These are phyloP conservation scores for Orussus abietinus DNA, from an alignment of 1,140 invertebrate genomes.

Conservation along the genomic window DNA sequence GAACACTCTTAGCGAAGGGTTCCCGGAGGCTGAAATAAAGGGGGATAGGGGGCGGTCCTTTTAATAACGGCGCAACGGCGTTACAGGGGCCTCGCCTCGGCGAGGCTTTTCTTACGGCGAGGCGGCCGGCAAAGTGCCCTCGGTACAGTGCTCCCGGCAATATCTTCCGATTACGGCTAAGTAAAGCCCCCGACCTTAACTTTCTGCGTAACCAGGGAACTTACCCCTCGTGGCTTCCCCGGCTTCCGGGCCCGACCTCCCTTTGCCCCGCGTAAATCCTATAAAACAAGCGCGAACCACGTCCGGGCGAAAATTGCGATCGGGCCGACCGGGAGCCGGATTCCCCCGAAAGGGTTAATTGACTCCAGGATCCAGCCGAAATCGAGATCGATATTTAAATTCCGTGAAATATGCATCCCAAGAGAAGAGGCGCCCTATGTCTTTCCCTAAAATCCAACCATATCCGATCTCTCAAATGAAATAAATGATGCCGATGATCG, in stretches of 20 bases:
- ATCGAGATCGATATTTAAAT: too few species aligned
- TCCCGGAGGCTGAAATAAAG: conserved; percentile 34
- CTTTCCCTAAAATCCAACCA: too few species aligned
- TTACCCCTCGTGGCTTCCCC: conserved; percentile 13
- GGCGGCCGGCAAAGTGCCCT: conserved; percentile 50
- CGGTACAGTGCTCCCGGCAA: conserved; percentile 48
- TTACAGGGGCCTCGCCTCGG: conserved; percentile 25
- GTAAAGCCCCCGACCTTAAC: conserved; percentile 47
- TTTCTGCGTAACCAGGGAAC: conserved; percentile 37
- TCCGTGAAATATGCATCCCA: too few species aligned
- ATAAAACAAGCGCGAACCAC: conserved; percentile 33
- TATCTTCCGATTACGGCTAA: conserved; percentile 55
- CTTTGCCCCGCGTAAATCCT: conserved; percentile 36
- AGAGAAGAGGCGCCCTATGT: too few species aligned
- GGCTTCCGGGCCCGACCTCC: not conserved
- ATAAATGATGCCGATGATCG: too few species aligned
- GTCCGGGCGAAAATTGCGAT: conserved; percentile 39
- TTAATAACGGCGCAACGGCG: conserved; percentile 49
- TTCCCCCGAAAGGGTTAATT: too few species aligned
- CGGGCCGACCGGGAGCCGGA: too few species aligned
- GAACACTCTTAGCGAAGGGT: conserved; percentile 36
- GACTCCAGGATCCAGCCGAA: too few species aligned
- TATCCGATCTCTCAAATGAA: too few species aligned
- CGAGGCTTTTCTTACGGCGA: conserved; percentile 43
- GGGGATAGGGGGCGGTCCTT: conserved; percentile 33